phyloP scores from a whole-genome alignment of 2,888 invertebrate genomes.

The Microchrysa polita region DNA sequence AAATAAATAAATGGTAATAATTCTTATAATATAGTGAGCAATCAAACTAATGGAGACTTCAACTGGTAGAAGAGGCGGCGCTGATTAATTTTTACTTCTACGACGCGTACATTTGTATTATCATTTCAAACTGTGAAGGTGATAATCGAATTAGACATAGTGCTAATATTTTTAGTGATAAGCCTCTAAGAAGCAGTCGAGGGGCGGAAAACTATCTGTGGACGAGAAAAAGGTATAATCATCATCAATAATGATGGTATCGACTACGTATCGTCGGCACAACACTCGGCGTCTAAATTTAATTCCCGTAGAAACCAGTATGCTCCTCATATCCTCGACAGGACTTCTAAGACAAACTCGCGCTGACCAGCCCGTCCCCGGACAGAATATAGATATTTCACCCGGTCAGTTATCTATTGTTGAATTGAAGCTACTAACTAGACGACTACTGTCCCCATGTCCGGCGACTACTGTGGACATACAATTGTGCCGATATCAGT shows the following conservation, averaged over 20 bases:
- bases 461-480: background rate
- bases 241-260: background rate
- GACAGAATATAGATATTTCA: background rate
- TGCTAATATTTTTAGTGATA: slow-evolving; percentile 2
- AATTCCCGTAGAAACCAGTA: background rate
- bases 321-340: too few relatives aligned
- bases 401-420: too few relatives aligned
- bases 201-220: background rate
- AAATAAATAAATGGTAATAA: background rate
- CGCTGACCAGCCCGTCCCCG: background rate
- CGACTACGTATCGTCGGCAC: too few relatives aligned
- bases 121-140: background rate
- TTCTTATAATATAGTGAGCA: too few relatives aligned
- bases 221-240: background rate
- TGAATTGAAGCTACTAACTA: too few relatives aligned
- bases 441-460: too few relatives aligned
- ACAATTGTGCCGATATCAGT: background rate
- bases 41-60: too few relatives aligned
- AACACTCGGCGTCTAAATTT: background rate
- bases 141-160: slow-evolving; percentile 38
- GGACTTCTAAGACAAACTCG: background rate
- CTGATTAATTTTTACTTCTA: background rate
- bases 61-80: too few relatives aligned
- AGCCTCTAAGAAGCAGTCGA: background rate
- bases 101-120: background rate